Evolutionary conservation across 2,888 invertebrate species (phyloP).

Genomic region (Ornithoptera priamus): DNA sequence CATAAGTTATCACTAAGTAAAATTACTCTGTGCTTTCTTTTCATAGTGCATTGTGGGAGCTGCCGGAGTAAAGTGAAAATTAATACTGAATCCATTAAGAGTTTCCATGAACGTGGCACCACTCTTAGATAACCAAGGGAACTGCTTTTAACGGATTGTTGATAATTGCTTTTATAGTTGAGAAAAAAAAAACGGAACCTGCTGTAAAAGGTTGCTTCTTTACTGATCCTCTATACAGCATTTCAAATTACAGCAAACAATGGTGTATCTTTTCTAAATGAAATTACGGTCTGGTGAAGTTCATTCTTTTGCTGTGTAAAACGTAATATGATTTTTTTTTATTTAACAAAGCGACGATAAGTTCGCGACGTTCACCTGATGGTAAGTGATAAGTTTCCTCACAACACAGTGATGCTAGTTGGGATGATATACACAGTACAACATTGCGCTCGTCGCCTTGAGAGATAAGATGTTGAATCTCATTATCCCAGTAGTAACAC

Average conservation of each 20-base stretch:
- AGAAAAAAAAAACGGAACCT: conserved; percentile 11
- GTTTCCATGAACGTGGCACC: conserved; percentile 16
- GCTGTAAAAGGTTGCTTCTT: conserved; percentile 1
- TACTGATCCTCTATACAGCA: not conserved
- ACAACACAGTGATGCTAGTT: too few species aligned
- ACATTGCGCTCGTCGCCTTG: too few species aligned
- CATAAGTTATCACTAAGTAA: not conserved
- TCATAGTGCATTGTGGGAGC: conserved; percentile 9
- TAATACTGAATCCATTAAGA: conserved; percentile 27
- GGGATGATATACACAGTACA: too few species aligned
- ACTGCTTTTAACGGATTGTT: conserved; percentile 22
- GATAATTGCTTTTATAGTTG: conserved; percentile 27
- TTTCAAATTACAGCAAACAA: conserved; percentile 8
- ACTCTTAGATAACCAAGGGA: conserved; percentile 13
- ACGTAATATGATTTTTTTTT: too few species aligned
- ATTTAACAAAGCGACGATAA: too few species aligned
- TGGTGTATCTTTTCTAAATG: not conserved
- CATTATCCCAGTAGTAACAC: too few species aligned
- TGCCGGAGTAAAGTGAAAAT: conserved; percentile 24
- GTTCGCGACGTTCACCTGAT: too few species aligned
- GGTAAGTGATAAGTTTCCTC: too few species aligned
- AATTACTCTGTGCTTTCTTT: not conserved
- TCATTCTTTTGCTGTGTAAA: too few species aligned
- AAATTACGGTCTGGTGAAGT: too few species aligned
- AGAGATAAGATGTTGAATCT: too few species aligned